Evolutionary conservation across 2,113 vertebrate genomes (phyloP), one percentile per base, ranked within the genome.

Genomic region (Himantopus leucocephalus): DNA sequence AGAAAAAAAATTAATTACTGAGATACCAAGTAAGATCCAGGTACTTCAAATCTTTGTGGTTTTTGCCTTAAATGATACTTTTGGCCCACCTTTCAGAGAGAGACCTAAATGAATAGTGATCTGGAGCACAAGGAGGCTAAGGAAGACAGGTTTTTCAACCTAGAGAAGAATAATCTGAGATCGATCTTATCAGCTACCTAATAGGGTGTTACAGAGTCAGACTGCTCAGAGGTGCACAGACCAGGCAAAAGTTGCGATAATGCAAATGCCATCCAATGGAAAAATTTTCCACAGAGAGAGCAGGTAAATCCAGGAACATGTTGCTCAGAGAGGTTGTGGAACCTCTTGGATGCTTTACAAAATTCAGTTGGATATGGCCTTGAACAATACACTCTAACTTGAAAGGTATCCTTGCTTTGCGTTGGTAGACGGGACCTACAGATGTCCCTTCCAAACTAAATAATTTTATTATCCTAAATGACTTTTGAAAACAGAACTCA

Each of bases 291-390:
- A 74, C 6, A 26, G 21, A 48, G 22, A 23, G 7, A 52, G 10
- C 17, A 73, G 5, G 2, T 45, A 39, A 48, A 4, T 34, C 3
- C 7, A 27, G 24, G 12, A 19, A 53, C 16, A 34, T 0, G 1
- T n/a, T 64, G 14, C 17, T n/a, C 11, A 71, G 23, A 67, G 16
- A 32, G 2, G 6, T 7, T 72, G 30, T 72, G 22, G 56, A 72
- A 63, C 3, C 2, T 68, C 27, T 32, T 50, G 11, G 9, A 37
- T 18, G 14, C 0, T 78, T 84, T 78, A 50, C 52, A 45, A 67
- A 82, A 75, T 37, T 75, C 6, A 35, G 0, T 71, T 34, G 14
- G 5, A 19, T n/a, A 63, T 63, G 13, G 8, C 19, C 11, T 59
- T n/a, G 20, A 82, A 59, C 3, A 88, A 50, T 5, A 19, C 24